Evolutionary conservation across 2,797 vertebrate species (phyloP), one percentile per base, ranked within the genome.

Genomic region (Thripadectes ignobilis): DNA sequence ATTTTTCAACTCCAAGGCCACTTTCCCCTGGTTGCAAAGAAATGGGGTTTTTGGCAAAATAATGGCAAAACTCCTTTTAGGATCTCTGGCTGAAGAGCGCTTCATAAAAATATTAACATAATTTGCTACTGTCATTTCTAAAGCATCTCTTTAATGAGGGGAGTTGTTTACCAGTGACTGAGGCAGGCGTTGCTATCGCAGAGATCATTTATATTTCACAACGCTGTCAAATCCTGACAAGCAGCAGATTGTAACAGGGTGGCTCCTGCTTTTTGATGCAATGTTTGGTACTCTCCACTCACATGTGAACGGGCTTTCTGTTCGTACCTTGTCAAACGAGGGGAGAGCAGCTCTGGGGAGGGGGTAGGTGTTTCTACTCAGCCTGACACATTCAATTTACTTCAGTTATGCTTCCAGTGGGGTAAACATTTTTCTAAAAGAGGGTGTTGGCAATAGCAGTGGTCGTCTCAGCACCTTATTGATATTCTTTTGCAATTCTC

Each of bases 131-230:
- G 97, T 96, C 95, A 93, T 96, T 95, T 88, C 79, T 57, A 92
- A 97, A 97, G 87, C 57, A 63, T 95, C 85, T 84, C 76, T 95
- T 92, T 89, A 94, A 96, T 87, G 93, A 92, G 81, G 62, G 91
- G 88, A 95, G 88, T 27, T 95, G 96, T 96, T 97, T 97, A 96
- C 89, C 7, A 10, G 96, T 68, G 90, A 71, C 85, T 76, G 85
- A 85, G 69, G 94, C 87, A 96, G 89, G 83, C 90, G 8, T 82
- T 91, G 96, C 92, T 93, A 75, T 94, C 79, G 39, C 90, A 85
- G 89, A 68, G 91, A 97, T 96, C 96, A 95, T 97, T 96, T 96
- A 87, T 95, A 93, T 97, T 97, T 97, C 96, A 96, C 96, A 95
- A 83, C 43, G 51, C 91, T 97, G 96, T 96, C 96, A 97, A 93